These are phyloP conservation scores for Siniperca scherzeri DNA, from an alignment of 2,797 vertebrate genomes.

Conservation along the genomic window DNA sequence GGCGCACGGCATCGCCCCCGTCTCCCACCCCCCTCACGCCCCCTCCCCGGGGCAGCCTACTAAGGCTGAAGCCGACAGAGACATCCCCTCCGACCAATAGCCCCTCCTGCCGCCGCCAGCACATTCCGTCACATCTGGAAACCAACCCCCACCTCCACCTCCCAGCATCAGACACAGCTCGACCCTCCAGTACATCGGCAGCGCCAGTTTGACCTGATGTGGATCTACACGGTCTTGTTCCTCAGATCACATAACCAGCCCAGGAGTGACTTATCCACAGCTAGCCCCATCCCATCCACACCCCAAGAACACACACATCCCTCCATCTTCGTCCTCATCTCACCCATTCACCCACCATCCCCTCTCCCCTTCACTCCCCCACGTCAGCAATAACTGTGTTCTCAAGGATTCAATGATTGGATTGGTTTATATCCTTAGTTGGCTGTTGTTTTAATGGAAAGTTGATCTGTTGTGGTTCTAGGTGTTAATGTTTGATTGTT, in stretches of 20 bases:
- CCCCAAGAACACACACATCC: constrained; percentile 48
- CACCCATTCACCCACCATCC: constrained; percentile 17
- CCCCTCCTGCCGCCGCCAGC: constrained; percentile 79
- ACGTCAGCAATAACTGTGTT: constrained; percentile 89
- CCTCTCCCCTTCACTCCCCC: constrained; percentile 39
- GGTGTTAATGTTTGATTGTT: constrained; percentile 77
- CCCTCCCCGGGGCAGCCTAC: constrained; percentile 93
- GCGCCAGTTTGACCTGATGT: constrained; percentile 74
- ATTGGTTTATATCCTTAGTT: constrained; percentile 81
- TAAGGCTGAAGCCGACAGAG: constrained; percentile 96
- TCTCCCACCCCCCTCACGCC: constrained; percentile 91
- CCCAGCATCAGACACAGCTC: constrained; percentile 70
- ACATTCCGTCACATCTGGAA: constrained; percentile 88
- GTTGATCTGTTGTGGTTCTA: constrained; percentile 78
- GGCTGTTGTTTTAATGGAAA: constrained; percentile 80
- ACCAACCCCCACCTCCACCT: constrained; percentile 61
- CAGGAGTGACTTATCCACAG: constrained; percentile 77
- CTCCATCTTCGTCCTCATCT: constrained; percentile 52
- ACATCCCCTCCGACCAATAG: constrained; percentile 96
- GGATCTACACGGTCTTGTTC: constrained; percentile 76
- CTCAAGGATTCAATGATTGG: constrained; percentile 87
- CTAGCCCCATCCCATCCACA: constrained; percentile 42
- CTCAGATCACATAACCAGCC: constrained; percentile 83
- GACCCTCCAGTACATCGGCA: constrained; percentile 66
- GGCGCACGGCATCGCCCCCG: constrained; percentile 89